Evolutionary conservation across 2,113 vertebrate genomes (phyloP).

Genomic region (Tringa solitaria): DNA sequence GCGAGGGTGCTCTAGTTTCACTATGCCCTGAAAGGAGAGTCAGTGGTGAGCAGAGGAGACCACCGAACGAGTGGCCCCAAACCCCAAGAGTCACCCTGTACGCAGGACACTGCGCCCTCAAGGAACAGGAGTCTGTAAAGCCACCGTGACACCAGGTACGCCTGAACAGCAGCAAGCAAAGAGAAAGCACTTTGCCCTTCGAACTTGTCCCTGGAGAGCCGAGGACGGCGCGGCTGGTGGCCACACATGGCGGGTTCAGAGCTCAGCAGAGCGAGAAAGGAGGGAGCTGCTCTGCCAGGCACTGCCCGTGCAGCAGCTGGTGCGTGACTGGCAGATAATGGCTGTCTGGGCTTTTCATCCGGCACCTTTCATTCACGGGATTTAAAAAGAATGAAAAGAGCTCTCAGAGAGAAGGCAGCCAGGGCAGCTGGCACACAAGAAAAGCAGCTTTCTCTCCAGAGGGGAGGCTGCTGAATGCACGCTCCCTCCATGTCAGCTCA

Average conservation of each 20-base stretch:
- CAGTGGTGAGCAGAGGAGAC: not conserved
- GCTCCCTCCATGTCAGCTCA: not conserved
- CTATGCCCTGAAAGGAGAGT: constrained; percentile 83
- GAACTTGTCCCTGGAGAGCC: not conserved
- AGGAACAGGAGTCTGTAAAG: not conserved
- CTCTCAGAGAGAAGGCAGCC: not conserved
- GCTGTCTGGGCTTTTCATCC: constrained; percentile 26
- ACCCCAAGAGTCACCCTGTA: not conserved
- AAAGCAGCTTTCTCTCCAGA: constrained; percentile 39
- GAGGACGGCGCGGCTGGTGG: not conserved
- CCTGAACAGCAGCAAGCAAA: not conserved
- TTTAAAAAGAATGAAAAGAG: constrained; percentile 47
- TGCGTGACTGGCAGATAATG: constrained; percentile 43
- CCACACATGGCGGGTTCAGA: not conserved
- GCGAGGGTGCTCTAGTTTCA: constrained; percentile 91
- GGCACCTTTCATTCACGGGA: constrained; percentile 52
- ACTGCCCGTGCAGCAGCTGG: constrained; percentile 49
- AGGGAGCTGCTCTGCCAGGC: constrained; percentile 58
- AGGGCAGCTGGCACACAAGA: constrained; percentile 41
- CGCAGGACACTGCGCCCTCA: rapidly evolving
- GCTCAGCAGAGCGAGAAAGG: not conserved
- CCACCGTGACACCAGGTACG: rapidly evolving
- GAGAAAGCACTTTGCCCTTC: not conserved
- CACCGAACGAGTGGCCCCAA: not conserved
- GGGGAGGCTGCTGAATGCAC: not conserved